Evolutionary conservation across 2,113 vertebrate genomes (phyloP), one percentile per base, ranked within the genome.

Genomic region (Plotosus lineatus): DNA sequence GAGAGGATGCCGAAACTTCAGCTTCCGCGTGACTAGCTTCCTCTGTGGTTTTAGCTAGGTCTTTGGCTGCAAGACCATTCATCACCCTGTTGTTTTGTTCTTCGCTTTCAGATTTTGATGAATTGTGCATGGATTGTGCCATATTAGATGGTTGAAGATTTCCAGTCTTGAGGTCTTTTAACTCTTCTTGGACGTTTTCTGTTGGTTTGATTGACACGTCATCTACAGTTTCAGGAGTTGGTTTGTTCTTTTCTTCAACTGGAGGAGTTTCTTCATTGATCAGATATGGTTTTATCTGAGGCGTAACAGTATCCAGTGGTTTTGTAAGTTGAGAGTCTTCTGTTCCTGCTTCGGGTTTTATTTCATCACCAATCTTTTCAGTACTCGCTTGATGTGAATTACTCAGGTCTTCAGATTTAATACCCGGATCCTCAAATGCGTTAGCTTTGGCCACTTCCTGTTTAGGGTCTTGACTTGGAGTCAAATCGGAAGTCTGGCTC

Each of bases 301-400:
- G 44, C 36, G 23, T 76, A 38, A 40, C 26, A 5, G 21, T 4
- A 33, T 83, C 53, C 58, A 82, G 55, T 23, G 84, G 61, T 50
- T 77, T 51, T 51, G 72, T 80, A 33, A 40, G 77, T 61, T 78
- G 60, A 83, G 83, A 83, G 33, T 85, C 85, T 3, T 48, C 53
- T 73, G 19, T 61, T 69, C 85, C 81, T 73, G 21, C 23, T 6
- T 76, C 69, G 74, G 77, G 82, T 89, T 82, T 76, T 17, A 46
- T 53, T 51, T 76, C 40, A 56, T 33, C 80, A 65, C n/a, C 60
- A 38, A 68, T 76, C 12, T 36, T 48, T 8, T 9, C 6, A 17
- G 80, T 17, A 11, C 23, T 60, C 1, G 17, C 68, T 15, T 65
- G 15, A 14, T 6, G 9, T 50, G 19, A 21, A 66, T 31, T 12